Conservation (phyloP, 2,113 vertebrate species). For the Gymnorhina tibicen region DNA sequence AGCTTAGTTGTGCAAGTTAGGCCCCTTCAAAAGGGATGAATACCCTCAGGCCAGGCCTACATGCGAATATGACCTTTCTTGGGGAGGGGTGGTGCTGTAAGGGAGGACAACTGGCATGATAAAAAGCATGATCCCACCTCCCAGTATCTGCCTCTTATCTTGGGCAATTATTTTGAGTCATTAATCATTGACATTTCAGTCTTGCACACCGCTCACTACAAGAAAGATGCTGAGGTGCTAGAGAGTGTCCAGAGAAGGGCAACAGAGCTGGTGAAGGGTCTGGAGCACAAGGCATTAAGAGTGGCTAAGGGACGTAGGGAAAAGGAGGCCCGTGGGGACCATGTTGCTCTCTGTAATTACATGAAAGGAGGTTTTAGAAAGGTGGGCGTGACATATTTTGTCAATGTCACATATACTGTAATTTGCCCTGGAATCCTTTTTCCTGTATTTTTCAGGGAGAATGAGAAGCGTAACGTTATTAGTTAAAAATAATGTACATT, state of each 20-base stretch:
- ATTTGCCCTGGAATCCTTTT: neutral
- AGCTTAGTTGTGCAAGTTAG: neutral
- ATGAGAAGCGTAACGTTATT: neutral
- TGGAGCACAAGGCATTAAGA: neutral
- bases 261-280: neutral
- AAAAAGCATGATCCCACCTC: neutral
- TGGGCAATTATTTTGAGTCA: neutral
- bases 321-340: neutral
- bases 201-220: neutral
- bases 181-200: neutral
- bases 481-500: neutral
- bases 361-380: neutral
- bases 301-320: neutral
- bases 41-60: no score
- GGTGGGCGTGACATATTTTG: neutral
- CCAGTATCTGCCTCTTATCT: neutral
- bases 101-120: neutral
- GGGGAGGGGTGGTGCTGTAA: fast-evolving
- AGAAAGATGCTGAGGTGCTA: neutral
- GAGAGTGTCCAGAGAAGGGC: neutral
- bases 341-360: neutral
- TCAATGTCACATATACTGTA: neutral
- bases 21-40: neutral
- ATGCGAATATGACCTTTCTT: neutral
- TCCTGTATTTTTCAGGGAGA: neutral